Evolutionary conservation across 1,140 invertebrate genomes (phyloP).

Genomic region (Brachionus manjavacas): DNA sequence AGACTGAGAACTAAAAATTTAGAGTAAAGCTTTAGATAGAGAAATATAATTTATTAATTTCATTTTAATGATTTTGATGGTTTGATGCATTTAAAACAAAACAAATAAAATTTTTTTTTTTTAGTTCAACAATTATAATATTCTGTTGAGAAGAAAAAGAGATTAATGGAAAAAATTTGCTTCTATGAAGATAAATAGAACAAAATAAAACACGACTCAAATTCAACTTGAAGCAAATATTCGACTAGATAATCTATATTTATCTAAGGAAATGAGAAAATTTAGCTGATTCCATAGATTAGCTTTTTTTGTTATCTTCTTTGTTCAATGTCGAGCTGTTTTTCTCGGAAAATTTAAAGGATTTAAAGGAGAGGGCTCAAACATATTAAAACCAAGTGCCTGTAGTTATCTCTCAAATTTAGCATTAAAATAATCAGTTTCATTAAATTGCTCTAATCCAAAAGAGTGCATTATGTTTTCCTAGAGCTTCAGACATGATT

Average conservation of each 20-base stretch:
- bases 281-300: not conserved
- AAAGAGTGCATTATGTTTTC: not conserved
- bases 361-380: not conserved
- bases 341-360: not conserved
- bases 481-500: not conserved
- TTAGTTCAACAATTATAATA: conserved; percentile 36
- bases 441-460: not conserved
- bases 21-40: not conserved
- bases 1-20: conserved; percentile 27
- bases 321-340: not conserved
- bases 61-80: conserved; percentile 38
- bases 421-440: not conserved
- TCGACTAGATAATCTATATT: conserved; percentile 15
- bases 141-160: not conserved
- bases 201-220: not conserved
- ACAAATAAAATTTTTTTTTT: conserved; percentile 13
- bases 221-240: not conserved
- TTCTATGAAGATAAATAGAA: not conserved
- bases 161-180: not conserved
- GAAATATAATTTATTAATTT: conserved; percentile 35
- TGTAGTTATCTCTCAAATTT: not conserved
- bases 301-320: not conserved
- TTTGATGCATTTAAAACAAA: conserved; percentile 13
- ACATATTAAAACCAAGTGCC: not conserved
- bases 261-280: not conserved